phyloP scores from a whole-genome alignment of 1,140 invertebrate species.

The Notospermus geniculatus region DNA sequence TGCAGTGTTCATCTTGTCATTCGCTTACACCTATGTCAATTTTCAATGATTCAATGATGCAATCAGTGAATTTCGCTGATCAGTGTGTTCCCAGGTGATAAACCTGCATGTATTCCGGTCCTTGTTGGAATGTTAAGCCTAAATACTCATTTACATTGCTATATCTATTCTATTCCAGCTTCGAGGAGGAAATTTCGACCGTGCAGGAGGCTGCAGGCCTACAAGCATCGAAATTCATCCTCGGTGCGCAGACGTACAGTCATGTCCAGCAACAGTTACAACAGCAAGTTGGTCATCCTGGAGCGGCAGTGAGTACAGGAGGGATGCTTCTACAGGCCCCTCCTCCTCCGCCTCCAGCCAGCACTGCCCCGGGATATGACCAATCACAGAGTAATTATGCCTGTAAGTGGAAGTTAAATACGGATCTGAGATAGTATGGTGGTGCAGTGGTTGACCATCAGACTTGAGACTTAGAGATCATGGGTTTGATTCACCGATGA shows the following conservation, averaged over 20 bases:
- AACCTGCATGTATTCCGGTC: no score
- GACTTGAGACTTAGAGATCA: no score
- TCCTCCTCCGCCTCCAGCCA: slow-evolving; percentile 18
- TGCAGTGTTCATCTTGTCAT: no score
- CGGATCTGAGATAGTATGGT: no score
- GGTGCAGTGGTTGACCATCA: no score
- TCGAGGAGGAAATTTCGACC: slow-evolving; percentile 73
- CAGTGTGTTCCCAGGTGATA: no score
- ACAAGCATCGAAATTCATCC: slow-evolving; percentile 26
- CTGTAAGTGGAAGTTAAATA: no score
- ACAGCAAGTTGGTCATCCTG: slow-evolving; percentile 57
- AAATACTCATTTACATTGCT: slow-evolving; percentile 5
- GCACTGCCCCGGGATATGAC: not conserved
- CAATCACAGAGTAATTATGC: not conserved
- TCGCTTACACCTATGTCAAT: no score
- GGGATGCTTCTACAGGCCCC: slow-evolving; percentile 2
- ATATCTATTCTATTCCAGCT: slow-evolving; percentile 59
- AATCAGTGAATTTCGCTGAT: no score
- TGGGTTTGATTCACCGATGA: no score
- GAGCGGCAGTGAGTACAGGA: slow-evolving; percentile 44
- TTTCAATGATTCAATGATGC: no score
- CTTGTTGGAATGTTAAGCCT: no score
- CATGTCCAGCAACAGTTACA: slow-evolving; percentile 66
- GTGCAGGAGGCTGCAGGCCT: slow-evolving; percentile 8
- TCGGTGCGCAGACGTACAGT: slow-evolving; percentile 58